phyloP scores from a whole-genome alignment of 2,797 vertebrate species.

The Betta splendens region DNA sequence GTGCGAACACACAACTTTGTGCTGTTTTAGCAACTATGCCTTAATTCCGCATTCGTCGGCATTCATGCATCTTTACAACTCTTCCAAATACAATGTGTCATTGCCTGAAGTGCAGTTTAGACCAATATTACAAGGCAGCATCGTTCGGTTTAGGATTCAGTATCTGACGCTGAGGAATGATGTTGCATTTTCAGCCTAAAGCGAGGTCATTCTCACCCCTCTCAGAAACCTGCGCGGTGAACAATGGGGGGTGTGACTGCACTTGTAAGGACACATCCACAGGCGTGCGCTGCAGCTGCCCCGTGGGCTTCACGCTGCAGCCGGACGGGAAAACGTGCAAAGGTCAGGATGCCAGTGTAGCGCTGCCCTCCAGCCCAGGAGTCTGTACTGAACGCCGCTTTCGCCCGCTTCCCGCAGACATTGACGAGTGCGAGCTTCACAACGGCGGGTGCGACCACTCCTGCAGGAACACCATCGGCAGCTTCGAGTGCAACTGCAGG shows the following conservation, averaged over 20 bases:
- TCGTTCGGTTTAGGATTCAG: constrained; percentile 1
- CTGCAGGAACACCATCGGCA: constrained; percentile 97
- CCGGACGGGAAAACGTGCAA: constrained; percentile 95
- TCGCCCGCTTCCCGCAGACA: constrained; percentile 81
- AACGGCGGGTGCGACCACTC: constrained; percentile 96
- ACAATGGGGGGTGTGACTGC: constrained; percentile 97
- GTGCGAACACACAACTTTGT: not conserved
- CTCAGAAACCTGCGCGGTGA: constrained; percentile 95
- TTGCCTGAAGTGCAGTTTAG: not conserved
- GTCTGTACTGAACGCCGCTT: not conserved
- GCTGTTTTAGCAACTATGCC: not conserved
- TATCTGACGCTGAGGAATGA: constrained; percentile 7
- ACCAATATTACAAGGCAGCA: not conserved
- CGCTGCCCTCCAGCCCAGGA: not conserved
- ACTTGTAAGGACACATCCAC: constrained; percentile 99
- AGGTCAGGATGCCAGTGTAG: constrained; percentile 79
- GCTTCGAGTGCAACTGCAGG: constrained; percentile 97
- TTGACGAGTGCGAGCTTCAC: constrained; percentile 92
- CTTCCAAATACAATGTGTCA: not conserved
- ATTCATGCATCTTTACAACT: not conserved
- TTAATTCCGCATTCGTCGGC: not conserved
- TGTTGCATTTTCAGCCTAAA: not conserved
- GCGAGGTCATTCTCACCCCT: constrained; percentile 8
- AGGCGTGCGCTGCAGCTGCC: constrained; percentile 97
- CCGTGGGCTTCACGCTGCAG: constrained; percentile 93